phyloP scores from a whole-genome alignment of 2,797 vertebrate genomes.

The Sebastolobus alascanus region DNA sequence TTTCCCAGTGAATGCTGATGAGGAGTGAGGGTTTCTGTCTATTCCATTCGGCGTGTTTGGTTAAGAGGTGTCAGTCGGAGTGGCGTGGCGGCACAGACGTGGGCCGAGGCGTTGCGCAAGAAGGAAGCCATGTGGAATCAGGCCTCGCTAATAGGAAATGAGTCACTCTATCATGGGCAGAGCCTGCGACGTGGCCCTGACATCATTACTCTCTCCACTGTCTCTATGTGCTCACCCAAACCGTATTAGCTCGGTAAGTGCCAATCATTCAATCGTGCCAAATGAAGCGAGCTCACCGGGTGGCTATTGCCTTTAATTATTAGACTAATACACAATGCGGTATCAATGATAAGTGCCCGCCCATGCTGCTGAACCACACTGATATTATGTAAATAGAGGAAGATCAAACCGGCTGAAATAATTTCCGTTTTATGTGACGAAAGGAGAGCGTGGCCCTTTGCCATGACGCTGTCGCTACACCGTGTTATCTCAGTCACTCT shows the following conservation, averaged over 20 bases:
- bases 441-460: conserved; percentile 62
- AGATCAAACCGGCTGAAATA: conserved; percentile 74
- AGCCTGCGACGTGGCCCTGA: conserved; percentile 45
- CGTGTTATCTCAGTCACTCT: conserved; percentile 69
- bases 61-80: conserved; percentile 75
- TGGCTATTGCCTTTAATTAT: conserved; percentile 73
- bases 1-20: conserved; percentile 72
- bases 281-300: conserved; percentile 68
- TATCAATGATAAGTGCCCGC: conserved; percentile 63
- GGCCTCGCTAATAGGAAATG: conserved; percentile 72
- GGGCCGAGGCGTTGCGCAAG: conserved; percentile 61
- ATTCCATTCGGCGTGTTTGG: conserved; percentile 67
- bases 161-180: conserved; percentile 73
- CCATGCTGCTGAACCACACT: conserved; percentile 51
- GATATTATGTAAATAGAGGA: conserved; percentile 66
- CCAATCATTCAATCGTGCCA: conserved; percentile 69
- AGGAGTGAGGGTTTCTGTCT: conserved; percentile 70
- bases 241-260: conserved; percentile 51
- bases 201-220: conserved; percentile 60
- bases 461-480: conserved; percentile 54
- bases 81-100: conserved; percentile 74
- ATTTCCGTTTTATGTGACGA: conserved; percentile 70
- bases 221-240: conserved; percentile 34
- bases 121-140: conserved; percentile 77
- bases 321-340: conserved; percentile 66